These are phyloP conservation scores for Acinonyx jubatus DNA, from an alignment of 2,113 vertebrate genomes.

Conservation along the genomic window DNA sequence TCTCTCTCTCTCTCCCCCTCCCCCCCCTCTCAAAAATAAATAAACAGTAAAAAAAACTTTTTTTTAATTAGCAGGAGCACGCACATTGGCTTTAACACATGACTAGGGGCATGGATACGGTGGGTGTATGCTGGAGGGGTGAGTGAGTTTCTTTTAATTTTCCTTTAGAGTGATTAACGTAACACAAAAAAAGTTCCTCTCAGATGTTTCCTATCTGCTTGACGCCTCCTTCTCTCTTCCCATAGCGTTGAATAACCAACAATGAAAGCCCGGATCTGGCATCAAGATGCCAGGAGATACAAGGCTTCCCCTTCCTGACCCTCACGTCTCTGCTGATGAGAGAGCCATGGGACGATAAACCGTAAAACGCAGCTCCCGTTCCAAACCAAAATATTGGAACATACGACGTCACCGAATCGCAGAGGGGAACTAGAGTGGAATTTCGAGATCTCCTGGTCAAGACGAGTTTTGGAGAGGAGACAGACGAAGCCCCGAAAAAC, in stretches of 20 bases:
- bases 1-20: too few relatives aligned
- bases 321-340: constrained; percentile 24
- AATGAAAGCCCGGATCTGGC: constrained; percentile 21
- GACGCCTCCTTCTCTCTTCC: background rate
- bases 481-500: background rate
- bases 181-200: background rate
- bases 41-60: too few relatives aligned
- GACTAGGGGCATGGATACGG: background rate
- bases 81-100: background rate
- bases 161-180: constrained; percentile 9
- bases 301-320: background rate
- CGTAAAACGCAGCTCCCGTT: background rate
- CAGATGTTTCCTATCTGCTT: background rate
- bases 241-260: background rate
- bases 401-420: background rate
- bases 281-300: background rate
- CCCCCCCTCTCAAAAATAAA: too few relatives aligned
- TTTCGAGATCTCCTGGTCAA: background rate
- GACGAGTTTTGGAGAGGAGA: constrained; percentile 14
- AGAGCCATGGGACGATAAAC: background rate
- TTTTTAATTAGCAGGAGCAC: background rate
- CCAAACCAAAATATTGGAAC: background rate
- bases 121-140: background rate
- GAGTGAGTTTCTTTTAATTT: background rate
- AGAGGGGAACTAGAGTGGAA: background rate